Evolutionary conservation across 2,888 invertebrate genomes (phyloP).

Genomic region (Lasiommata megera): DNA sequence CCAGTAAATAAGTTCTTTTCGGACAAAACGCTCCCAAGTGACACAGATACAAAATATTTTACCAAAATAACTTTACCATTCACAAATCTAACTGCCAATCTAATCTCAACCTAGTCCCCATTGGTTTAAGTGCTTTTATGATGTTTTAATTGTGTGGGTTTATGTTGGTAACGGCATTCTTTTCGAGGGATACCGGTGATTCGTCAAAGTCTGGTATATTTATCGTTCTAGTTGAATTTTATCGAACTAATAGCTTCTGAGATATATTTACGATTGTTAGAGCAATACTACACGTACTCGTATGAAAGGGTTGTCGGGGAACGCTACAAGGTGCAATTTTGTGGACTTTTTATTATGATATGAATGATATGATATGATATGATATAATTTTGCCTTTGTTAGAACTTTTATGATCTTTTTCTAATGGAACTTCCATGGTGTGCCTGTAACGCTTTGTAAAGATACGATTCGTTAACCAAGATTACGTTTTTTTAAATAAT

Average conservation of each 20-base stretch:
- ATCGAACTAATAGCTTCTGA: conserved; percentile 77
- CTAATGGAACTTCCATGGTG: no score
- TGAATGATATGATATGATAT: not conserved
- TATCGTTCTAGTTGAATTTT: conserved; percentile 81
- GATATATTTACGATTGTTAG: conserved; percentile 78
- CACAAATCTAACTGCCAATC: not conserved
- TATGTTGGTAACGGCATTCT: conserved; percentile 54
- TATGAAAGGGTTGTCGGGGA: conserved; percentile 59
- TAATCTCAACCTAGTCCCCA: conserved; percentile 23
- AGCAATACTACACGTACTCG: conserved; percentile 48
- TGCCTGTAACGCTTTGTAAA: no score
- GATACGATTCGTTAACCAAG: no score
- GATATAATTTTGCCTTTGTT: no score
- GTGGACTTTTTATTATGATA: conserved; percentile 1
- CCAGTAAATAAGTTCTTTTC: conserved; percentile 76
- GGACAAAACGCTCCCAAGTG: conserved; percentile 75
- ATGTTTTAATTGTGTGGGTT: conserved; percentile 26
- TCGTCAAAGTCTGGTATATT: conserved; percentile 76
- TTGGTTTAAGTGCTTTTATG: not conserved
- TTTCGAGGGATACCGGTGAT: conserved; percentile 73
- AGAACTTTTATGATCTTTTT: no score
- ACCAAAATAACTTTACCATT: conserved; percentile 38
- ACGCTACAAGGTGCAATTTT: conserved; percentile 5
- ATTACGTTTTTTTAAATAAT: no score
- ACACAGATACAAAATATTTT: conserved; percentile 66